Evolutionary conservation across 2,888 invertebrate genomes (phyloP).

Genomic region (Phyllotreta cruciferae): DNA sequence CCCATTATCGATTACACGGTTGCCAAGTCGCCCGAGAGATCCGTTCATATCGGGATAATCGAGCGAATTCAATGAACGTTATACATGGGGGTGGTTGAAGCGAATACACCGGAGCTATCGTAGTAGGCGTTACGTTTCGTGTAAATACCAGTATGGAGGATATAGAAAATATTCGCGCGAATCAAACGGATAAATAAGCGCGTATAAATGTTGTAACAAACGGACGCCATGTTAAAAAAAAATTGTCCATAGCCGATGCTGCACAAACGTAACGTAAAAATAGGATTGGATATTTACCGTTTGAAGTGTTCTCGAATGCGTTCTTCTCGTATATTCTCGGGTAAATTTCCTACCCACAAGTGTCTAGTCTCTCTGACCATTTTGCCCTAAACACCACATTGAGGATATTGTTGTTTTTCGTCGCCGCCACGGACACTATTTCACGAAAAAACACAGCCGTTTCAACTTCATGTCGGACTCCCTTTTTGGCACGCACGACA

Average conservation of each 20-base stretch:
- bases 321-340: conserved; percentile 98
- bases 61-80: too few species aligned
- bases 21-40: too few species aligned
- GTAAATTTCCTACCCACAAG: conserved; percentile 99
- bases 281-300: conserved; percentile 72
- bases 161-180: too few species aligned
- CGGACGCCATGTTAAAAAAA: neutral
- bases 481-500: conserved; percentile 41
- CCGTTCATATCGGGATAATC: too few species aligned
- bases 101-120: too few species aligned
- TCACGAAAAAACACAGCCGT: conserved; percentile 57
- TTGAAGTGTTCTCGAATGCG: conserved; percentile 97
- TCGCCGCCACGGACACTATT: conserved; percentile 54
- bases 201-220: too few species aligned
- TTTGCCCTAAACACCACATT: conserved; percentile 95
- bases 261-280: conserved; percentile 29
- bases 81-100: too few species aligned
- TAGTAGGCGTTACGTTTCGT: too few species aligned
- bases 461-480: conserved; percentile 51
- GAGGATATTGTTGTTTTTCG: conserved; percentile 74
- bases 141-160: too few species aligned
- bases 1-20: too few species aligned
- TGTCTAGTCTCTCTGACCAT: conserved; percentile 99
- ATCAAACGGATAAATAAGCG: too few species aligned
- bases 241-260: conserved; percentile 15